Percentiles rank a stretch among this genome's conserved stretches.
phyloP scores from a whole-genome alignment of 2,113 vertebrate species.

The Leucopsar rothschildi region DNA sequence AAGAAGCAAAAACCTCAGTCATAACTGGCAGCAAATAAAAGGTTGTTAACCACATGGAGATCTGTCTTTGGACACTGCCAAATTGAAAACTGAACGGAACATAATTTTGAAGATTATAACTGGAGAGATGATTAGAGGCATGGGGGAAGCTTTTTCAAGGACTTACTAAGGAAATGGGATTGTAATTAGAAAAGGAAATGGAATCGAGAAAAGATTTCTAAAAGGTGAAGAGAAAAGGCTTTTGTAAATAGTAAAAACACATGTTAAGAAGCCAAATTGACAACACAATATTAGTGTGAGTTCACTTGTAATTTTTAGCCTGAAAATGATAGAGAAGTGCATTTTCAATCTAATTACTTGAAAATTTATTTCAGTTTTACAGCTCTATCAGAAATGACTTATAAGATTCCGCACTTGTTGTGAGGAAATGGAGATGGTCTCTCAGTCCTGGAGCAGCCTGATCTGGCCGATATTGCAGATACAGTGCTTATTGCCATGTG shows the following conservation, averaged over 20 bases:
- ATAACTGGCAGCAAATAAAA: conserved; percentile 68
- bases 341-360: conserved; percentile 48
- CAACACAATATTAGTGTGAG: conserved; percentile 13
- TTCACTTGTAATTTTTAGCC: conserved; percentile 41
- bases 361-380: conserved; percentile 17
- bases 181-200: conserved; percentile 75
- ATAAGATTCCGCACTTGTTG: neutral
- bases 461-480: neutral
- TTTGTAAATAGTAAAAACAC: conserved; percentile 63
- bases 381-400: neutral
- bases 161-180: conserved; percentile 70
- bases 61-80: conserved; percentile 66
- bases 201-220: conserved; percentile 52
- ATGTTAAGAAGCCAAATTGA: conserved; percentile 28
- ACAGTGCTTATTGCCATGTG: neutral
- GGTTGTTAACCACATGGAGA: conserved; percentile 70
- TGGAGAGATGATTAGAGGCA: conserved; percentile 74
- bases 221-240: conserved; percentile 65
- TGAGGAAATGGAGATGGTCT: neutral
- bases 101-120: conserved; percentile 73
- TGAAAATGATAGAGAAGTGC: conserved; percentile 55
- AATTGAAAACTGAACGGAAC: conserved; percentile 71
- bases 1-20: conserved; percentile 40
- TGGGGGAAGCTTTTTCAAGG: conserved; percentile 69
- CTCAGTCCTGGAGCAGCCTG: neutral